Evolutionary conservation across 2,797 vertebrate genomes (phyloP), one percentile per base, ranked within the genome.

Genomic region (Urosaurus nigricauda): DNA sequence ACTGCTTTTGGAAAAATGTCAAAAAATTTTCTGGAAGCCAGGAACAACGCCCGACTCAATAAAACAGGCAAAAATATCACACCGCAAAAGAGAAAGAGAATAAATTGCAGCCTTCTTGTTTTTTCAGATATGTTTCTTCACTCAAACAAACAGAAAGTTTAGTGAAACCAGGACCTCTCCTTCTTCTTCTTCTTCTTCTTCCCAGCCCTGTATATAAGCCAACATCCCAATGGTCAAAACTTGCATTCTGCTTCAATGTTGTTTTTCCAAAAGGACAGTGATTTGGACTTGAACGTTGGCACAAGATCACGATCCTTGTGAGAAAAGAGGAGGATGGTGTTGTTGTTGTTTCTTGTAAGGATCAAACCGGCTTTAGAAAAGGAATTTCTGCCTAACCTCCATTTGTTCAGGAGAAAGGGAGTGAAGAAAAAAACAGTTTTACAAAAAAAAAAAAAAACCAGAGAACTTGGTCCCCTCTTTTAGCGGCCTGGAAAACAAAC

Each of bases 51-150:
- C n/a, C 2, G 4, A 73, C 9, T 47, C 43, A 43, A 43, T 5
- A 43, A 43, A 43, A 43, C 43, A 43, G 5, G 43, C 43, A n/a
- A n/a, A n/a, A n/a, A n/a, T n/a, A n/a, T n/a, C n/a, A n/a, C n/a
- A n/a, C n/a, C n/a, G n/a, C n/a, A 82, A 82, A 2, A 12, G 19
- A 40, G 77, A 81, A 51, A 51, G 47, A 19, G 0, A 19, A 32
- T 53, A 13, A 24, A 19, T 4, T 13, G 2, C 47, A 1, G 32
- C 9, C 47, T 51, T 51, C 7, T 51, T 51, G 2, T 5, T 2
- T 7, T 83, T 9, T 80, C 3, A 13, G n/a, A 0, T 2, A 2
- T n/a, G 16, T 70, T 3, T 1, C 47, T 14, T 0, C 32, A 19
- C 13, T 32, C 0, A 6, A 16, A 0, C 13, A 5, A 0, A 5